Percentiles rank a stretch among this genome's conserved stretches.
These are phyloP conservation scores for Sinocyclocheilus anophthalmus DNA, from an alignment of 2,113 vertebrate species.

Conservation along the genomic window DNA sequence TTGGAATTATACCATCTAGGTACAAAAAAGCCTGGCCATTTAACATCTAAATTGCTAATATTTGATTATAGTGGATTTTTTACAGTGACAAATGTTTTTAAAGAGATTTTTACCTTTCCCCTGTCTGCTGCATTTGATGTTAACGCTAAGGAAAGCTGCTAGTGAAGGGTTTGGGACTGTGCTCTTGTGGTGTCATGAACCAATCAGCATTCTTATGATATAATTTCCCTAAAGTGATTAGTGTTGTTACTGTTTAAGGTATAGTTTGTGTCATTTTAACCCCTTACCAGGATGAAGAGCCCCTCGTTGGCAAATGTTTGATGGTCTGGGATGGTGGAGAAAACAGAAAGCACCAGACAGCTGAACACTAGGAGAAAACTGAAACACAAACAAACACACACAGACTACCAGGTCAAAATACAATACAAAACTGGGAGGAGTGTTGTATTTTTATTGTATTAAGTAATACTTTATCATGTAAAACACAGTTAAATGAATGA, in stretches of 20 bases:
- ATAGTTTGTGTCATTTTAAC: not conserved
- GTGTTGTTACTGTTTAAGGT: slow-evolving; percentile 1
- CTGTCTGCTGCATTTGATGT: not conserved
- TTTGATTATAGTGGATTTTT: not conserved
- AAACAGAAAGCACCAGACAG: slow-evolving; percentile 97
- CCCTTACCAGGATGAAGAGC: slow-evolving; percentile 95
- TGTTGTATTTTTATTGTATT: no score
- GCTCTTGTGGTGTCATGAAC: not conserved
- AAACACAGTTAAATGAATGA: no score
- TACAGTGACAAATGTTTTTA: not conserved
- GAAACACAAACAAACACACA: slow-evolving; percentile 65
- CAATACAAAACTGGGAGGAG: not conserved
- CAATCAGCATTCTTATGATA: not conserved
- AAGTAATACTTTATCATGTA: not conserved
- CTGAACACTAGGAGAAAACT: slow-evolving; percentile 97
- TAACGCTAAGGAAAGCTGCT: not conserved
- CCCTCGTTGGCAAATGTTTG: slow-evolving; percentile 89
- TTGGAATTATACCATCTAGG: not conserved
- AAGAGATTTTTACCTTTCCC: not conserved
- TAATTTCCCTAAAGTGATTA: not conserved
- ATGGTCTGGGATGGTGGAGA: slow-evolving; percentile 96
- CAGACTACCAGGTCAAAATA: slow-evolving; percentile 34
- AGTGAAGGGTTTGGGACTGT: not conserved
- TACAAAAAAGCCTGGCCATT: not conserved
- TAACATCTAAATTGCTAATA: not conserved